Conservation (phyloP, 2,797 vertebrate species). For the Leuciscus waleckii region DNA sequence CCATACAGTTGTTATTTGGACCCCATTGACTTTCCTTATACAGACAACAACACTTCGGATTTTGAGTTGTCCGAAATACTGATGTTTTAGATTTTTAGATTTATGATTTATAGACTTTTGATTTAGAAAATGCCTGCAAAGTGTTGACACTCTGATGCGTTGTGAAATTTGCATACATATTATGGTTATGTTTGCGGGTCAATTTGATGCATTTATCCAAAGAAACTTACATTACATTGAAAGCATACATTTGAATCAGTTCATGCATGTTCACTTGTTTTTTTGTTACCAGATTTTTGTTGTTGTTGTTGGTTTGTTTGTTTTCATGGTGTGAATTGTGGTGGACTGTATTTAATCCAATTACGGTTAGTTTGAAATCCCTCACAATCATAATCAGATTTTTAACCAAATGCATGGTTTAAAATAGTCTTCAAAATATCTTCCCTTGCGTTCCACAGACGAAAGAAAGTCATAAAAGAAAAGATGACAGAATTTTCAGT, state of each 20-base stretch:
- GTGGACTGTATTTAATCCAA: not conserved
- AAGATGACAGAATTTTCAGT: not conserved
- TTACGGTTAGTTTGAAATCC: not conserved
- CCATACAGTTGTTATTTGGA: not conserved
- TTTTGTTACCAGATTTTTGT: not conserved
- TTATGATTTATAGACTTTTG: not conserved
- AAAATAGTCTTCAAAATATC: not conserved
- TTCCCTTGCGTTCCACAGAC: not conserved
- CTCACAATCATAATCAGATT: not conserved
- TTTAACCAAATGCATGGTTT: not conserved
- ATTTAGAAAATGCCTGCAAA: not conserved
- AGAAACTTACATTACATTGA: not conserved
- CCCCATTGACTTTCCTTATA: not conserved
- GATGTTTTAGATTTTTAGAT: not conserved
- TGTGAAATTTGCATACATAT: not conserved
- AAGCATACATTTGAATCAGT: not conserved
- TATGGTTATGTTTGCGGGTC: not conserved
- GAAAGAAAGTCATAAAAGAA: not conserved
- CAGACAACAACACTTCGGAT: not conserved
- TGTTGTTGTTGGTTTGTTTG: not conserved
- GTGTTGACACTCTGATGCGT: not conserved
- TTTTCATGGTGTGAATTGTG: not conserved
- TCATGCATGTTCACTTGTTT: not conserved
- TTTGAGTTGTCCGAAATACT: not conserved
- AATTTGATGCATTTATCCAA: not conserved